Evolutionary conservation across 2,113 vertebrate species (phyloP).

Genomic region (Trogon melanurus): DNA sequence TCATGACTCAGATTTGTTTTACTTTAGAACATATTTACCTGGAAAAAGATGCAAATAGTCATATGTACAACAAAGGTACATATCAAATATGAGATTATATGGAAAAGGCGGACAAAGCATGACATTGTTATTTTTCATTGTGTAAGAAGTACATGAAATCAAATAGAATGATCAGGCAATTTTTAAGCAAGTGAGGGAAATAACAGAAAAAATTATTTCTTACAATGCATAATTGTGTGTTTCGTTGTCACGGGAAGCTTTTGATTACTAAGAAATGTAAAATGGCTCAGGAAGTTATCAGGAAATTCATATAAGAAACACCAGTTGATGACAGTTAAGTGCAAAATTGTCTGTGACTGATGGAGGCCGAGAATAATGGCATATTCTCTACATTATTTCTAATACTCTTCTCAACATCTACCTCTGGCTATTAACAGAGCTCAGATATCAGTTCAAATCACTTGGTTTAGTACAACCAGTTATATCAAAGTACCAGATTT

Average conservation of each 20-base stretch:
- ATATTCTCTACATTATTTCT: neutral
- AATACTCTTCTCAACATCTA: neutral
- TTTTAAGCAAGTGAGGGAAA: neutral
- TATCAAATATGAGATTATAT: neutral
- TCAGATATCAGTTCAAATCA: neutral
- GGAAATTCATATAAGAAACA: neutral
- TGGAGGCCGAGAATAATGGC: neutral
- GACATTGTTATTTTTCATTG: neutral
- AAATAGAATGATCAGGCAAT: neutral
- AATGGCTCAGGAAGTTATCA: neutral
- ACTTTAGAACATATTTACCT: neutral
- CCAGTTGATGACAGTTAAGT: neutral
- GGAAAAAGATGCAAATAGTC: fast-evolving
- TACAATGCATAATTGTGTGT: neutral
- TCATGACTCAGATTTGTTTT: neutral
- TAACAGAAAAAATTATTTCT: neutral
- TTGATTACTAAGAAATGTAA: neutral
- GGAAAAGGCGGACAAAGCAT: neutral
- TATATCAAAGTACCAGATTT: neutral
- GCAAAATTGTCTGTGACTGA: neutral
- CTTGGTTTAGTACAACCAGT: neutral
- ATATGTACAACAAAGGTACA: neutral
- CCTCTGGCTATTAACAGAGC: neutral
- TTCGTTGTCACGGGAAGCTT: neutral
- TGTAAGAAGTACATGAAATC: neutral